phyloP scores from a whole-genome alignment of 2,797 vertebrate genomes.

The Eulemur coronatus region DNA sequence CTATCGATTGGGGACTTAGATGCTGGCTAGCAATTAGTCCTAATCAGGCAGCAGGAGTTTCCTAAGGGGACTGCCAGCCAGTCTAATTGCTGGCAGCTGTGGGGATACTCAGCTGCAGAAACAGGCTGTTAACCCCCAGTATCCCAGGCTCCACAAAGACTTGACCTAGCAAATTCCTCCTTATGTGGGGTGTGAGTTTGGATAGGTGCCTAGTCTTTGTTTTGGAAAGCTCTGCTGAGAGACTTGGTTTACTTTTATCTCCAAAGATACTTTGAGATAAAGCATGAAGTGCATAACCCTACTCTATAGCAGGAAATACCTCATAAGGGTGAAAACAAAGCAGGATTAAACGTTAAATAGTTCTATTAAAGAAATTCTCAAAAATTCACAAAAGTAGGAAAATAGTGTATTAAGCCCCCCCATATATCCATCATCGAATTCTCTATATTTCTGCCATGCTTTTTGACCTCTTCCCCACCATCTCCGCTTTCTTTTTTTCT shows the following conservation, averaged over 20 bases:
- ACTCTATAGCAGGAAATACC: not conserved
- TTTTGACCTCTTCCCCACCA: not conserved
- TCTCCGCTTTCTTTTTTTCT: no score
- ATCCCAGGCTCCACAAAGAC: not conserved
- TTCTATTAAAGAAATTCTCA: not conserved
- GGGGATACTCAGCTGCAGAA: not conserved
- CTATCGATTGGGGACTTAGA: slow-evolving; percentile 59
- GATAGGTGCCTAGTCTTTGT: not conserved
- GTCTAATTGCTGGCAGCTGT: slow-evolving; percentile 77
- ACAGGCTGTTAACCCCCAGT: slow-evolving; percentile 55
- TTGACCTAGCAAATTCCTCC: not conserved
- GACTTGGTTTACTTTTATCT: not conserved
- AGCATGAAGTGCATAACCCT: not conserved
- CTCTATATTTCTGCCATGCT: not conserved
- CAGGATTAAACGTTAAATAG: not conserved
- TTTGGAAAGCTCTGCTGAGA: not conserved
- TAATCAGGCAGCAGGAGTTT: slow-evolving; percentile 78
- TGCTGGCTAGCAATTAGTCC: slow-evolving; percentile 78
- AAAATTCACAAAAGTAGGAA: not conserved
- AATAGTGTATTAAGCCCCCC: not conserved
- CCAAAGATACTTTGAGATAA: not conserved
- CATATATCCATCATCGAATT: not conserved
- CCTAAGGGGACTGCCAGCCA: slow-evolving; percentile 69
- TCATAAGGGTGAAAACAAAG: not conserved
- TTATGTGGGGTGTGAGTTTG: not conserved